Evolutionary conservation across 2,797 vertebrate species (phyloP), one percentile per base, ranked within the genome.

Genomic region (Cichlasoma orientale): DNA sequence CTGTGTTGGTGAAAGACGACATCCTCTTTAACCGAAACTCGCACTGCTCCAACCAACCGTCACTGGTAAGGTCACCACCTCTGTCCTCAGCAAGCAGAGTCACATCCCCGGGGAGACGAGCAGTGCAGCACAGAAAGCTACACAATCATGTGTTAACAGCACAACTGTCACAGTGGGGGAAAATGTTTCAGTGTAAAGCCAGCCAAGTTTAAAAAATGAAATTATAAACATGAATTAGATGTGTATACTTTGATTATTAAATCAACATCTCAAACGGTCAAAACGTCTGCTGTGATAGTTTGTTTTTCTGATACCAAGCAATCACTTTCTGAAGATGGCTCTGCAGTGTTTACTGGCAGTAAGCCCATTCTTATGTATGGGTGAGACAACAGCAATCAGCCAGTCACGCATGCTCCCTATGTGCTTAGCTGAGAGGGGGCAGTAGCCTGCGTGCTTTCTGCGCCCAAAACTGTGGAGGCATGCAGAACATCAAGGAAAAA

Each of bases 1-100:
- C 97, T 0, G 96, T 98, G 86, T 79, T 98, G 91, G 93, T 98
- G 78, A 98, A 98, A 84, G 97, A 98, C 72, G 92, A 92, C 54
- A 91, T 97, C 83, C 94, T 98, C 38, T 98, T 96, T 92, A 97
- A 95, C 79, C 90, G 91, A 69, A 95, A 82, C 29, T 92, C 87
- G 3, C 88, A 92, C 31, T 96, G 95, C 86, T 93, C 90, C 56
- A 87, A 79, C 56, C 91, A 93, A 92, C 56, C 92, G 84, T 94
- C 95, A 80, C 85, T 98, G 97, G 95, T 95, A 82, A 93, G 91
- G 4, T 31, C 81, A 13, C 56, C 3, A 1, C 38, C 21, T 21
- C 72, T n/a, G 21, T 57, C 74, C 44, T n/a, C 58, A 52, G 63
- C 3, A 0, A 21, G 31, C 61, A 11, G 5, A 4, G 52, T 38